Base-by-base conservation (phyloP, 2,888 invertebrate species). In the Coronaproctus castanopsis region DNA sequence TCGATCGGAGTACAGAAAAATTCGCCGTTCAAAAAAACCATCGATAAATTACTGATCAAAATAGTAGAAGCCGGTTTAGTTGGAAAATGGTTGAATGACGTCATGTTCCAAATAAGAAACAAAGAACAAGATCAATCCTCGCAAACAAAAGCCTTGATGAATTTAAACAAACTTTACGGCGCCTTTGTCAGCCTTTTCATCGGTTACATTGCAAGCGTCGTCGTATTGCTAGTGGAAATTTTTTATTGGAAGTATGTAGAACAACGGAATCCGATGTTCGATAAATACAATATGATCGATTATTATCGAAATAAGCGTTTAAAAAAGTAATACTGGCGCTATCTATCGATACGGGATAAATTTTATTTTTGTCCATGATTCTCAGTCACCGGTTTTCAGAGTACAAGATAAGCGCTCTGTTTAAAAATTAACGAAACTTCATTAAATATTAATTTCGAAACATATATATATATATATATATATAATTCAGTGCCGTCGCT, bases 1-100 rank as follows among this genome's bases (percentile, higher is more conserved):
- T 85, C 87, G 0, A 75, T 89, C 62, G 88, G 87, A 0, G 76
- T 88, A 66, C 84, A 85, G 67, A 87, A 83, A 67, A 87, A 63
- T 60, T 67, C 67, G 3, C 67, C 67, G 2, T 58, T 67, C 22
- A 67, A 67, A 55, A 65, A 66, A 10, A 64, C 64, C 19, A 65
- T 69, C 22, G 69, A 68, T 55, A 61, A 57, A 36, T 65, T 66
- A 49, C 58, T 88, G 52, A 74, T 79, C 64, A 74, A 79, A 55
- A 76, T 87, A 10, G 76, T 82, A 0, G 87, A 89, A 74, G 81
- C 81, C 0, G 88, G 88, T 14, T 72, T 89, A 3, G 78, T 87
- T 0, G 75, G 79, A 61, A 88, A 88, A 69, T 88, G 88, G 88
- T 70, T 85, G 1, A 80, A 78, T 61, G 87, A 87, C 69, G 82